Base-by-base conservation (phyloP, 2,797 vertebrate genomes). In the Denticeps clupeoides region DNA sequence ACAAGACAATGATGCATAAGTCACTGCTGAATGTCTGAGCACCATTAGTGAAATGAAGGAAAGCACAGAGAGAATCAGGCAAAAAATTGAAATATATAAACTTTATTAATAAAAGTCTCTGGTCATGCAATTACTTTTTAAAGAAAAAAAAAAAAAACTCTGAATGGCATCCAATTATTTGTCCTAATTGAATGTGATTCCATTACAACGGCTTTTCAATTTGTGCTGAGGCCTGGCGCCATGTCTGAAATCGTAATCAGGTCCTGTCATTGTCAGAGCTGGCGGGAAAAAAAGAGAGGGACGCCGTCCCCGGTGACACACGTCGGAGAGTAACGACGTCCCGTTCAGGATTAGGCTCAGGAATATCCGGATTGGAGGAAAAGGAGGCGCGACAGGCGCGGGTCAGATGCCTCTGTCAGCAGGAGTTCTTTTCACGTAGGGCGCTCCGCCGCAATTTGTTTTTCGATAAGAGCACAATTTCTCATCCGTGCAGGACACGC, bases 11-110 rank as follows among this genome's bases (percentile, higher is more conserved):
- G 16, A 12, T 29, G 31, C 23, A 16, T 49, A 27, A 18, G 10
- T 45, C 53, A 40, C 24, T 23, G 26, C 25, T 58, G 62, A 67
- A 9, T 41, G 37, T 46, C 69, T 75, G 72, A 65, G 61, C 50
- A 58, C 55, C 51, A 45, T 62, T 48, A 10, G 19, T 11, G 21
- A 29, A 45, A 48, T 42, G 53, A 12, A 25, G 21, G 32, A 27
- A 45, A 3, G 41, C 15, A 47, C 10, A 21, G n/a, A 41, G 26
- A 27, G 35, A 12, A 43, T 31, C 7, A 16, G 29, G 26, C 43
- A 21, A 26, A 23, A 22, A 38, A 40, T 21, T 13, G 38, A 35
- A 38, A 4, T 4, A 10, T 35, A 21, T 28, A 42, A 45, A 48
- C 13, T 65, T 53, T 49, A 59, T 54, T 58, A 50, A 47, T 27